Percentiles rank a stretch among this genome's conserved stretches.
Conservation (phyloP, 2,113 vertebrate genomes). For the Nansenia antarctica region DNA sequence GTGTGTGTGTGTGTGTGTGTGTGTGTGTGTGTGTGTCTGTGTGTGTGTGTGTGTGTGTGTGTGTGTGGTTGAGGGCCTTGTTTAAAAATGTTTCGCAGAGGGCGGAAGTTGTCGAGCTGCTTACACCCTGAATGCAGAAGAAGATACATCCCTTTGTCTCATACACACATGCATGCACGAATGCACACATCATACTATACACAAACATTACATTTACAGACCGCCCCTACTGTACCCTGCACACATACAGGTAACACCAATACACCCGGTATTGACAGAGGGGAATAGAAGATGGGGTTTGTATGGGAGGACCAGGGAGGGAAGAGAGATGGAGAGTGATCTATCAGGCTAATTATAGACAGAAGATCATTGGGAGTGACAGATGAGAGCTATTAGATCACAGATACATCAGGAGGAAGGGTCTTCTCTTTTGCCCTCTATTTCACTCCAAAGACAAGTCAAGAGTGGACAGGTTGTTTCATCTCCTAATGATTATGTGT, state of each 20-base stretch:
- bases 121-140: too few species aligned
- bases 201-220: neutral
- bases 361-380: neutral
- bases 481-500: neutral
- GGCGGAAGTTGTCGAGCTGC: too few species aligned
- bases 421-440: too few species aligned
- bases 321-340: neutral
- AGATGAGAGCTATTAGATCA: neutral
- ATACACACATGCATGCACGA: neutral
- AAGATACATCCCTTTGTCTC: too few species aligned
- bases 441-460: neutral
- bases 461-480: constrained; percentile 17
- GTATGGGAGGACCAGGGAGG: neutral
- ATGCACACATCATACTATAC: neutral
- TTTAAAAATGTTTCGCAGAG: too few species aligned
- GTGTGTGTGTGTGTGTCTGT: neutral
- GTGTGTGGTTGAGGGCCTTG: neutral
- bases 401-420: neutral
- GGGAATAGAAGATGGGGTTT: neutral
- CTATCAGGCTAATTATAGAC: neutral
- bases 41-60: neutral
- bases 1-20: neutral
- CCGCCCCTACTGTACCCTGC: too few species aligned
- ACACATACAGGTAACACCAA: too few species aligned
- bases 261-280: neutral